Evolutionary conservation across 2,113 vertebrate genomes (phyloP).

Genomic region (Mobula hypostoma): DNA sequence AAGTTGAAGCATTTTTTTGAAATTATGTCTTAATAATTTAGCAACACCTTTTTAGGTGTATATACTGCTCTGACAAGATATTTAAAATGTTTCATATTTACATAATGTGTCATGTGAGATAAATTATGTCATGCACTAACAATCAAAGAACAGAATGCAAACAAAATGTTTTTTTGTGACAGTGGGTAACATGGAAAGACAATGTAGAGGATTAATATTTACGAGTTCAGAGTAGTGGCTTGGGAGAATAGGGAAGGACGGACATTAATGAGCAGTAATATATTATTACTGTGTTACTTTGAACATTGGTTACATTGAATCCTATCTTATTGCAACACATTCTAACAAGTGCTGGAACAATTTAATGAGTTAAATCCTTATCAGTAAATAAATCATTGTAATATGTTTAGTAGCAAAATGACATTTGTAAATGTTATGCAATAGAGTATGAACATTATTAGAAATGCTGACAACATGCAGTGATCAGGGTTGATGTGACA

Average conservation of each 20-base stretch:
- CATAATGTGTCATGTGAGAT: neutral
- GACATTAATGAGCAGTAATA: slow-evolving; percentile 78
- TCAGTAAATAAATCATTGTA: neutral
- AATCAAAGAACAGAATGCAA: slow-evolving; percentile 68
- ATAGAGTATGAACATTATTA: neutral
- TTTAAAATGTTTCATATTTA: neutral
- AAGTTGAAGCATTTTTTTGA: neutral
- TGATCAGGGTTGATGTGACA: too few relatives aligned
- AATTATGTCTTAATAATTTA: neutral
- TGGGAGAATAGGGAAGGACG: slow-evolving; percentile 69
- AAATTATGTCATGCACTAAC: neutral
- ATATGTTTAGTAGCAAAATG: neutral
- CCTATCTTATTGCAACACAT: neutral
- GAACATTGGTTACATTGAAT: slow-evolving; percentile 50
- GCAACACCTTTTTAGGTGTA: neutral
- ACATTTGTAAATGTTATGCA: neutral
- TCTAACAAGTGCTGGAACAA: neutral
- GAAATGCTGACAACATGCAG: too few relatives aligned
- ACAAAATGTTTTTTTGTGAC: slow-evolving; percentile 75
- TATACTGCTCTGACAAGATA: neutral
- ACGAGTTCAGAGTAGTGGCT: slow-evolving; percentile 91
- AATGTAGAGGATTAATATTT: slow-evolving; percentile 78
- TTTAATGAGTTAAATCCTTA: neutral
- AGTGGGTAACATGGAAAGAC: slow-evolving; percentile 79
- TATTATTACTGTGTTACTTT: slow-evolving; percentile 71